A percentile compares a stretch with the other conserved stretches of the same genome.
These are phyloP conservation scores for Brachionus angularis DNA, from an alignment of 1,140 invertebrate genomes.

Conservation along the genomic window DNA sequence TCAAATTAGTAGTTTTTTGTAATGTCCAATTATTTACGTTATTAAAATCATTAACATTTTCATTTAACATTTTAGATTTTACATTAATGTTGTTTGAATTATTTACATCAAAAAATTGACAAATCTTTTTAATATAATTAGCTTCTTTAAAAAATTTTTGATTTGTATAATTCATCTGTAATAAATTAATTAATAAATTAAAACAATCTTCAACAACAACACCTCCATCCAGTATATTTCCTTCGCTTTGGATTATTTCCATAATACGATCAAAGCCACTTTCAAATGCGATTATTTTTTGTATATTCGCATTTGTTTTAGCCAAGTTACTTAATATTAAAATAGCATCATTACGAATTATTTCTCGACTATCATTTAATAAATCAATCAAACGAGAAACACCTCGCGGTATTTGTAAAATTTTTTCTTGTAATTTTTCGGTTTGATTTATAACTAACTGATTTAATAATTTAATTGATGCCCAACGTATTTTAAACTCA, in stretches of 20 bases:
- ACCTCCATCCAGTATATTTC: constrained; percentile 75
- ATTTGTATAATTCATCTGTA: constrained; percentile 92
- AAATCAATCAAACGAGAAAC: constrained; percentile 95
- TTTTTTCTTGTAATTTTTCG: constrained; percentile 88
- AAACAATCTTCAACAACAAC: constrained; percentile 98
- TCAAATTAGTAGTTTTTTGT: constrained; percentile 89
- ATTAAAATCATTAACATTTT: too few species aligned
- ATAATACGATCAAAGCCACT: constrained; percentile 94
- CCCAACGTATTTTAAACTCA: constrained; percentile 31
- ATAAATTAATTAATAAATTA: constrained; percentile 83
- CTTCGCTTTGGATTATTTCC: constrained; percentile 86
- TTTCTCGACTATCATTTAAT: constrained; percentile 83
- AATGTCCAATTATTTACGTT: constrained; percentile 77
- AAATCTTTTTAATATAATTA: constrained; percentile 78
- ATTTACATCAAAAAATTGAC: constrained; percentile 74
- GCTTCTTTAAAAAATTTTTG: constrained; percentile 98
- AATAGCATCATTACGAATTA: constrained; percentile 84
- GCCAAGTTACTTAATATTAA: constrained; percentile 87
- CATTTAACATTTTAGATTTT: too few species aligned
- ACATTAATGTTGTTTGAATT: constrained; percentile 58
- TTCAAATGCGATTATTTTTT: constrained; percentile 99
- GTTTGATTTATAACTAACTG: constrained; percentile 68
- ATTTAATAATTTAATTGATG: constrained; percentile 74
- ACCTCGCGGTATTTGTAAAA: constrained; percentile 90
- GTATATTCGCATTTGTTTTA: constrained; percentile 92